phyloP scores from a whole-genome alignment of 2,888 invertebrate species.

The Lasioglossum villosulum region DNA sequence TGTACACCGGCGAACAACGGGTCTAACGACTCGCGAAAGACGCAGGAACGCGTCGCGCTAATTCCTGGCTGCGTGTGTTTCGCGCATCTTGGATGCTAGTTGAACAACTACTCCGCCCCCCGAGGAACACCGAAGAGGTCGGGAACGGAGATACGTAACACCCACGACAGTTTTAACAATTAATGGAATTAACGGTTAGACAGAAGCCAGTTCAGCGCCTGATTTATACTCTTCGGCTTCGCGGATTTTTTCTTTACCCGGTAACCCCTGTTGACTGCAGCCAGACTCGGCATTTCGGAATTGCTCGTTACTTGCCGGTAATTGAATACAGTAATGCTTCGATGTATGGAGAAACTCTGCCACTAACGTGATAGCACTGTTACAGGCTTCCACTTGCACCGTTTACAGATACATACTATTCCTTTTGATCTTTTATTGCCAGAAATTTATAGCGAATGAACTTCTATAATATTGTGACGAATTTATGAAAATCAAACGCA shows the following conservation, averaged over 20 bases:
- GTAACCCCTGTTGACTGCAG: not conserved
- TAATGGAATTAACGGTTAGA: conserved; percentile 35
- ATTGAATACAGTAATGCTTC: not conserved
- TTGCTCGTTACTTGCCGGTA: not conserved
- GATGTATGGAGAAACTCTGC: not conserved
- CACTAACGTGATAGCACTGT: not conserved
- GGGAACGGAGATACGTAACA: not conserved
- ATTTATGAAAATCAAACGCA: too few relatives aligned
- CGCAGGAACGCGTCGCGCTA: conserved; percentile 27
- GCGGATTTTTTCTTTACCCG: not conserved
- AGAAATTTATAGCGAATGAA: not conserved
- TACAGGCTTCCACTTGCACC: not conserved
- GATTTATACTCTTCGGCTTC: not conserved
- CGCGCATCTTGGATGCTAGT: not conserved
- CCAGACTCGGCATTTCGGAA: too few relatives aligned
- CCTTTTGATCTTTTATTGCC: not conserved
- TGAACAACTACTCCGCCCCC: conserved; percentile 9
- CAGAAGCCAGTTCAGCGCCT: conserved; percentile 13
- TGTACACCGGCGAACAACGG: conserved; percentile 29
- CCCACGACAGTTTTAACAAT: conserved; percentile 28
- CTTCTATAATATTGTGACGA: too few relatives aligned
- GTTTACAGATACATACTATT: not conserved
- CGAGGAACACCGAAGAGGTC: not conserved
- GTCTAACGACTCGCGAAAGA: conserved; percentile 24
- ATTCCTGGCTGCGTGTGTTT: conserved; percentile 27